Percentiles rank a stretch among this genome's conserved stretches.
Conservation (phyloP, 2,113 vertebrate species). For the Elaphurus davidianus region DNA sequence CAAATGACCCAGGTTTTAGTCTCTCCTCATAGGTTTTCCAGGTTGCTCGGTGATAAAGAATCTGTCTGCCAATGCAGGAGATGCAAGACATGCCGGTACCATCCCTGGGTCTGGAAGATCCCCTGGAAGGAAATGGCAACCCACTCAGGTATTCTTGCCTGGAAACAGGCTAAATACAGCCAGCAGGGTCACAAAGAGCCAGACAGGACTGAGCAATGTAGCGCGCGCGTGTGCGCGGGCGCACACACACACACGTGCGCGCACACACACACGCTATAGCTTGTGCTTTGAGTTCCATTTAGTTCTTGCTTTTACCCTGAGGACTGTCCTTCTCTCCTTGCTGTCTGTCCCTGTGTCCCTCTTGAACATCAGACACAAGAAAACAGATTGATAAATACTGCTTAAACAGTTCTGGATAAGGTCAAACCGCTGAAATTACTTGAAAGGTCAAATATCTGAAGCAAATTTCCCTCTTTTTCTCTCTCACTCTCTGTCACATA, state of each 20-base stretch:
- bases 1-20: fast-evolving
- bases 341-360: background rate
- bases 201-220: background rate
- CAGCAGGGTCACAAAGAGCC: background rate
- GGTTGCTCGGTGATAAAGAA: background rate
- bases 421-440: background rate
- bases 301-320: background rate
- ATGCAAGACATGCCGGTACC: background rate
- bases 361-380: background rate
- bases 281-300: background rate
- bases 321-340: background rate
- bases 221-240: no score
- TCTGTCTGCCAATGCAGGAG: background rate
- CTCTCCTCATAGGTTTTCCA: background rate
- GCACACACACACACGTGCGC: background rate
- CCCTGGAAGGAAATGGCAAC: background rate
- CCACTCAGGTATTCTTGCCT: background rate
- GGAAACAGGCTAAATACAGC: background rate
- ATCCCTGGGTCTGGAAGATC: background rate
- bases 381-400: background rate
- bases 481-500: background rate
- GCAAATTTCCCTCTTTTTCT: background rate
- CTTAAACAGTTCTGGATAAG: background rate
- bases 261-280: fast-evolving
- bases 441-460: background rate